Evolutionary conservation across 2,113 vertebrate species (phyloP).

Genomic region (Nipponia nippon): DNA sequence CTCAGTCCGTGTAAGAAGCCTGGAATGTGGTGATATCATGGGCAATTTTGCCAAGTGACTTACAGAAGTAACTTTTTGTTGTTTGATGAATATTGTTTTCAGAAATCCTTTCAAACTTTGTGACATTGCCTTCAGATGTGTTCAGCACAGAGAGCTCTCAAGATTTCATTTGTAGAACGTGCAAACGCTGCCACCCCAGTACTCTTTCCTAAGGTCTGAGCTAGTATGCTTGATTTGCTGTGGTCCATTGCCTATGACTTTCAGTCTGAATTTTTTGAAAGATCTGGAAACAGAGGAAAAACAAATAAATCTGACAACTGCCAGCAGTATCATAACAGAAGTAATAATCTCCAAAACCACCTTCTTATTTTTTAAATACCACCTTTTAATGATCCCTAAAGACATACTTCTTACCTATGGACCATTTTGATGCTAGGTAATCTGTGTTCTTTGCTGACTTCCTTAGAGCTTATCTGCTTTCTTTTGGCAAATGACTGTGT

Average conservation of each 20-base stretch:
- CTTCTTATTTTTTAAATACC: neutral
- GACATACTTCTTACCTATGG: neutral
- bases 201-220: neutral
- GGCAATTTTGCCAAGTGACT: conserved; percentile 33
- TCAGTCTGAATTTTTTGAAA: neutral
- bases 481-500: neutral
- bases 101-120: neutral
- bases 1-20: conserved; percentile 23
- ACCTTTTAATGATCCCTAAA: neutral
- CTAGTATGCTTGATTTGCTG: neutral
- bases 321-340: neutral
- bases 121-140: neutral
- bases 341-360: neutral
- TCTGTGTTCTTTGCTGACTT: neutral
- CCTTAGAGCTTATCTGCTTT: neutral
- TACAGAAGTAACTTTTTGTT: neutral
- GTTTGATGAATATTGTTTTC: neutral
- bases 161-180: neutral
- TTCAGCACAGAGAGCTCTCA: neutral
- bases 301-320: neutral
- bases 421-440: rapidly evolving
- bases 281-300: neutral
- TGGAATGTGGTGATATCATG: conserved; percentile 63
- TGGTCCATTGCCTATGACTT: neutral
- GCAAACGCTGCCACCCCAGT: neutral